These are phyloP conservation scores for Andinoacara biseriatus DNA, from an alignment of 2,113 vertebrate genomes.

Conservation along the genomic window DNA sequence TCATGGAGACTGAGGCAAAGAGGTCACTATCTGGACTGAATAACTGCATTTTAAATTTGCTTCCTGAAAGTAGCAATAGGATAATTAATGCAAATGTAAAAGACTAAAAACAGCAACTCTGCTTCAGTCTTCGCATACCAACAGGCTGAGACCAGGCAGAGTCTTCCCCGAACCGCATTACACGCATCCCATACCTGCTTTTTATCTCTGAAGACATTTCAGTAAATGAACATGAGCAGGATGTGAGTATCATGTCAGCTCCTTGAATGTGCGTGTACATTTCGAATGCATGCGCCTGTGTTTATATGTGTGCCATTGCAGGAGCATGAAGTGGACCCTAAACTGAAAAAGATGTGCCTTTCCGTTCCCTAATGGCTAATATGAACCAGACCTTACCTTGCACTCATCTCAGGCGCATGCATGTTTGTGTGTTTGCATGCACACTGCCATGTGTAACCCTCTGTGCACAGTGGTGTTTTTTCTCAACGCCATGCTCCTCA, in stretches of 20 bases:
- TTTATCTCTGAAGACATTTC: constrained; percentile 47
- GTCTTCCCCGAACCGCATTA: constrained; percentile 35
- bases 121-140: constrained; percentile 35
- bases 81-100: constrained; percentile 57
- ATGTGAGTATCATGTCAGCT: constrained; percentile 61
- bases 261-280: constrained; percentile 58
- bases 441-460: constrained; percentile 12
- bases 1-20: not conserved
- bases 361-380: constrained; percentile 73
- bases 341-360: constrained; percentile 78
- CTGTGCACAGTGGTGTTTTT: constrained; percentile 33
- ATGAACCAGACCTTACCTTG: constrained; percentile 72
- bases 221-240: constrained; percentile 57
- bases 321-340: constrained; percentile 68
- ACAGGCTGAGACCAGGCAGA: constrained; percentile 39
- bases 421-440: constrained; percentile 27
- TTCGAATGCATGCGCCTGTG: constrained; percentile 63
- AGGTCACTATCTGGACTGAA: constrained; percentile 39
- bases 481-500: constrained; percentile 49
- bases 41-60: constrained; percentile 21
- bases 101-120: constrained; percentile 37
- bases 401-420: constrained; percentile 28
- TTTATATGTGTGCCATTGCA: constrained; percentile 68
- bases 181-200: constrained; percentile 56
- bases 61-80: constrained; percentile 2